These are phyloP conservation scores for Pammene aurita DNA, from an alignment of 2,888 invertebrate species.

Conservation along the genomic window DNA sequence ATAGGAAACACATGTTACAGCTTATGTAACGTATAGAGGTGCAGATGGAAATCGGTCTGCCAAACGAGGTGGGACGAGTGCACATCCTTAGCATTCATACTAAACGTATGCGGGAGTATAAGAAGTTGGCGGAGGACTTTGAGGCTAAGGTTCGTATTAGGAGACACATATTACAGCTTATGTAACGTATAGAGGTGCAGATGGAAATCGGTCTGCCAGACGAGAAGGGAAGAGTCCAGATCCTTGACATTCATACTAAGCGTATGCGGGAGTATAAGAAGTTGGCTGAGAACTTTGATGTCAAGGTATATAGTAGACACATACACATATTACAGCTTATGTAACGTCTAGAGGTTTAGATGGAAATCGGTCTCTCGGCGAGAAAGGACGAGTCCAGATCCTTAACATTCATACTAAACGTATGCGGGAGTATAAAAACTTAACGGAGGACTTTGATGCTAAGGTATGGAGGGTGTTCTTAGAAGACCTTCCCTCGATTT, in stretches of 20 bases:
- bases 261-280: constrained; percentile 97
- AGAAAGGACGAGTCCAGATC: constrained; percentile 96
- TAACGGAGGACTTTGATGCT: constrained; percentile 92
- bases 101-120: constrained; percentile 93
- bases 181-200: constrained; percentile 97
- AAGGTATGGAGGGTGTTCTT: no score
- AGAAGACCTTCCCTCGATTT: no score
- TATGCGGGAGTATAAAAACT: constrained; percentile 96
- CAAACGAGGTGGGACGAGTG: constrained; percentile 95
- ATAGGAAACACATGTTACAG: no score
- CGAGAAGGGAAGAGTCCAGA: constrained; percentile 96
- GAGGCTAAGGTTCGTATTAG: constrained; percentile 80
- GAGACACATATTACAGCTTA: no score
- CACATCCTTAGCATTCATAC: constrained; percentile 99
- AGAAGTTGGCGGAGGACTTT: constrained; percentile 95
- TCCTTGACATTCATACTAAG: constrained; percentile 97
- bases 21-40: constrained; percentile 98
- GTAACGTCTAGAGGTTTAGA: constrained; percentile 97
- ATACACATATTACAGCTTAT: no score
- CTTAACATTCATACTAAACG: constrained; percentile 97
- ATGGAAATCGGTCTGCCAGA: constrained; percentile 98
- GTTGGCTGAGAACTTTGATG: constrained; percentile 93
- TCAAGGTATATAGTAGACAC: constrained; percentile 62
- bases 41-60: constrained; percentile 97
- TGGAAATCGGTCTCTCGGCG: constrained; percentile 98